Conservation (phyloP, 2,888 invertebrate genomes). For the Ophion obscuratus region DNA sequence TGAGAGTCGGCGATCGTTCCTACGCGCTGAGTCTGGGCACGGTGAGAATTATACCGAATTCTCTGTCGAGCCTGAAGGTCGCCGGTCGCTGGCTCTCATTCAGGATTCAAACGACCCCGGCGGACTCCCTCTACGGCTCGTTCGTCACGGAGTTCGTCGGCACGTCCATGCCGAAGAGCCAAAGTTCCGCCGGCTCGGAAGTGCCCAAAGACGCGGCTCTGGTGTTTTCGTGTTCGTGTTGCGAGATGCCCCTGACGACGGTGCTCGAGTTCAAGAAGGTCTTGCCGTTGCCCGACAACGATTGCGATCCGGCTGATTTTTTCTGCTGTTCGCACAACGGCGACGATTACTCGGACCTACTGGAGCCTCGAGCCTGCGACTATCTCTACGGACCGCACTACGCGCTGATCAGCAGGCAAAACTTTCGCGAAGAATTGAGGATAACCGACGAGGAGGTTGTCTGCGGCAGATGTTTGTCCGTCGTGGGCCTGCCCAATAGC, state of each 20-base stretch:
- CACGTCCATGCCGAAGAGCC: conserved; percentile 47
- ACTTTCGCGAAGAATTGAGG: conserved; percentile 73
- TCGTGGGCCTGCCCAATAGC: conserved; percentile 73
- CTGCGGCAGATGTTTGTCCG: conserved; percentile 78
- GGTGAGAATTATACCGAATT: conserved; percentile 77
- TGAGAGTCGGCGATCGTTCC: conserved; percentile 71
- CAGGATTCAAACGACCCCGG: conserved; percentile 78
- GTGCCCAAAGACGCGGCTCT: conserved; percentile 70
- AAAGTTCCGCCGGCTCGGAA: conserved; percentile 44
- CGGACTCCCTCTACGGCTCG: conserved; percentile 75
- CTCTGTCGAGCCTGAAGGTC: conserved; percentile 77
- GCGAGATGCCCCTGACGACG: conserved; percentile 77
- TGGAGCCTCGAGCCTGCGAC: conserved; percentile 76
- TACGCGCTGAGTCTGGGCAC: conserved; percentile 71
- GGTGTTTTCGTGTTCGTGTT: conserved; percentile 76
- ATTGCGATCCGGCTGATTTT: conserved; percentile 81
- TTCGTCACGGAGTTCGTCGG: conserved; percentile 77
- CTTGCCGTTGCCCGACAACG: conserved; percentile 78
- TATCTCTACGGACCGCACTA: conserved; percentile 79
- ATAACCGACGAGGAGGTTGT: conserved; percentile 71
- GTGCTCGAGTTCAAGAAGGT: conserved; percentile 74
- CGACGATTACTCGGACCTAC: conserved; percentile 64
- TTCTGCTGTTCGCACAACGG: conserved; percentile 79
- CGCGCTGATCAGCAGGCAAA: conserved; percentile 73
- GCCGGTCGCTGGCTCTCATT: conserved; percentile 79